phyloP scores from a whole-genome alignment of 2,113 vertebrate genomes.

The Triplophysa siluroides region DNA sequence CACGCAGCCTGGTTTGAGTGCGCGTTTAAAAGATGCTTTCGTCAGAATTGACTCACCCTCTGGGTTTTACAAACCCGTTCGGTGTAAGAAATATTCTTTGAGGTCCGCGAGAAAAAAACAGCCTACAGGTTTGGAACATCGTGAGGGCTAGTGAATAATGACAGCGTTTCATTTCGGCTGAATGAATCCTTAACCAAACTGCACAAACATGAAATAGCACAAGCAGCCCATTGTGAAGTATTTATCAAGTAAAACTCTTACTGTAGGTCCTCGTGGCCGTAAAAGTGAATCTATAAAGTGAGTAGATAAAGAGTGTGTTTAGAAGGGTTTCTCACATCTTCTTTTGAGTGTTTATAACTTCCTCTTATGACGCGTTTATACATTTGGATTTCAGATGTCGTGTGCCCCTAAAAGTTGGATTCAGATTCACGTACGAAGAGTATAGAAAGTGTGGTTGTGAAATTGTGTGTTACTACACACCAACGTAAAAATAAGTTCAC shows the following conservation, averaged over 20 bases:
- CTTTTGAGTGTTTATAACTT: neutral
- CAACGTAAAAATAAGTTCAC: neutral
- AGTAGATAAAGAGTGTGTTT: slow-evolving; percentile 24
- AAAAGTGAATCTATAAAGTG: slow-evolving; percentile 15
- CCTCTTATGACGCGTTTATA: neutral
- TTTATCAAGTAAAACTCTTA: neutral
- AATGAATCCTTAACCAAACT: neutral
- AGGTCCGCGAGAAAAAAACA: neutral
- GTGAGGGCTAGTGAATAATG: neutral
- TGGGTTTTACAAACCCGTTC: neutral
- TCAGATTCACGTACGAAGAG: neutral
- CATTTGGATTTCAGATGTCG: neutral
- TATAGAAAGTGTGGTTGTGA: neutral
- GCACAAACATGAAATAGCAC: slow-evolving; percentile 11
- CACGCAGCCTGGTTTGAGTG: slow-evolving; percentile 86
- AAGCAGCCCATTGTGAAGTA: slow-evolving; percentile 6
- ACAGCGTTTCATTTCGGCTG: neutral
- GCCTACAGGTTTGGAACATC: neutral
- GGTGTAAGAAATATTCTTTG: neutral
- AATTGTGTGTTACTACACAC: neutral
- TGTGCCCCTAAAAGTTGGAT: neutral
- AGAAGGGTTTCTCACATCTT: neutral
- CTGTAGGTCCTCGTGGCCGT: slow-evolving; percentile 9
- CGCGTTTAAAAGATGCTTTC: neutral
- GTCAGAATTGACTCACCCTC: neutral